Evolutionary conservation across 2,888 invertebrate species (phyloP), one percentile per base, ranked within the genome.

Genomic region (Sesamia inferens): DNA sequence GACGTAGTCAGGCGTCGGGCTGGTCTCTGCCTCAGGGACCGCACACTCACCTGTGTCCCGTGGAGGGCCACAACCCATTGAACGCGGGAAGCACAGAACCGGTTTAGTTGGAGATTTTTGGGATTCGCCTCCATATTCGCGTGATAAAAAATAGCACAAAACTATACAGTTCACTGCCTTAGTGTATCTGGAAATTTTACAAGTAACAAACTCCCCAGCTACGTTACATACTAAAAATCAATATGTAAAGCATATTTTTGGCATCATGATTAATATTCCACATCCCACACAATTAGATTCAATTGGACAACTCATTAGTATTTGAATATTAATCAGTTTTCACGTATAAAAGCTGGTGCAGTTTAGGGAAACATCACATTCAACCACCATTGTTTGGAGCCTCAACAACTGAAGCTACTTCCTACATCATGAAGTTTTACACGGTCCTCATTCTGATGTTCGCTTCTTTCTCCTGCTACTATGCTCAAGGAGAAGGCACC

Each of bases 251-350:
- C 6, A 55, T 2, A 48, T 24, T 31, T 48, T 66, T 24, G 44
- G 51, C 71, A 39, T 59, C 65, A 58, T 6, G 6, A n/a, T 19
- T 31, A 54, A 63, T 57, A n/a, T 61, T 68, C 44, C 62, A 71
- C 54, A 67, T 61, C 61, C 57, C 51, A 76, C 57, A 44, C 54
- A 64, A 22, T 63, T 55, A 69, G 19, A n/a, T 65, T 55, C n/a
- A 51, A 39, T 31, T 31, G 31, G 6, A 19, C 42, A 39, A 77
- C 24, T 24, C 19, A 51, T 76, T 59, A 70, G 19, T 48, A 44
- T 58, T 39, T 64, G 84, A 71, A 83, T 83, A 80, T 74, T 79
- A 67, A 80, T 71, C 24, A 80, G n/a, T 4, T 19, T 8, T 8
- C 31, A 2, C 10, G 31, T 74, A 83, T 81, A 75, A 75, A 83